Base-by-base conservation (phyloP, 2,797 vertebrate species). In the Sphaeramia orbicularis region DNA sequence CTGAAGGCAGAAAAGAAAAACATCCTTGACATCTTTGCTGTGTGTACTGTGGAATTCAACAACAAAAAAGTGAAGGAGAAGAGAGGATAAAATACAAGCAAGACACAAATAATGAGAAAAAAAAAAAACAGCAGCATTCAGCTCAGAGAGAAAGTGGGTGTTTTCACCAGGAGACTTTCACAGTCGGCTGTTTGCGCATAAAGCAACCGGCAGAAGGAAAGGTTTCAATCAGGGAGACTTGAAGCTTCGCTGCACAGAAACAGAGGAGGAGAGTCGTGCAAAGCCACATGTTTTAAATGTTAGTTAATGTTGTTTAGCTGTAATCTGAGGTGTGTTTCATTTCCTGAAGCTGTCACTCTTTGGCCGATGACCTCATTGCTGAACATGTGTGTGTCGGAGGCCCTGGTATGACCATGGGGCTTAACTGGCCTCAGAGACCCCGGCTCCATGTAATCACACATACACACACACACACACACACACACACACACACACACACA, bases 241-340 rank as follows among this genome's bases (percentile, higher is more conserved):
- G 0, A 24, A 24, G 61, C 37, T n/a, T 27, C 24, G 59, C 55
- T 16, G 57, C 41, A 30, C 75, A 35, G 55, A 14, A 24, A 24
- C 21, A 24, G 21, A 24, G 21, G 21, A 24, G 21, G 64, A 51
- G 56, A 51, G 56, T 18, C 48, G 2, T 18, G 55, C 50, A 0
- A 44, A 59, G 72, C 77, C 80, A 74, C 85, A 83, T 84, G 85
- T 71, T 86, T 81, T 68, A 83, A 80, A 84, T 78, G 86, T 86
- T 62, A 71, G 68, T 74, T 66, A 79, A 81, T 67, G 76, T 86
- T 85, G 82, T 87, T 87, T 71, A 63, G 84, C 74, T 76, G 87
- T 84, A 91, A 92, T 86, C 74, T 60, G 86, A 91, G 88, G 88
- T 92, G 89, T 86, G 85, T 88, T 90, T 90, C 87, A 89, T 89